Evolutionary conservation across 2,113 vertebrate species (phyloP).

Genomic region (Callorhinus ursinus): DNA sequence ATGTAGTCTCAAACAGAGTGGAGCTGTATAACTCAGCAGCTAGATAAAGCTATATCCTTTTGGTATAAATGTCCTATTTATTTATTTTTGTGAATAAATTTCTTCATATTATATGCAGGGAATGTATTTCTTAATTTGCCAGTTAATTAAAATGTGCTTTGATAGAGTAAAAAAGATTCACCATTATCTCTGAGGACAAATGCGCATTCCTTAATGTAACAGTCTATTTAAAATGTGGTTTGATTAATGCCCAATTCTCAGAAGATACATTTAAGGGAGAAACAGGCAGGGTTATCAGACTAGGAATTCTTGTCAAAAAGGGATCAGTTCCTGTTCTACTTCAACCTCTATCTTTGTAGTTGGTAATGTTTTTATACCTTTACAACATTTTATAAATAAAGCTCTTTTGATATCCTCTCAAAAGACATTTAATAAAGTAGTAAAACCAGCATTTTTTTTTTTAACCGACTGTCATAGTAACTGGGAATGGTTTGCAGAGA

Average conservation of each 20-base stretch:
- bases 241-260: conserved; percentile 62
- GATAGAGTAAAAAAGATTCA: conserved; percentile 65
- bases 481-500: conserved; percentile 43
- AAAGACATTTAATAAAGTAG: conserved; percentile 69
- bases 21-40: background rate
- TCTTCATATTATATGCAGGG: conserved; percentile 61
- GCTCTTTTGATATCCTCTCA: conserved; percentile 72
- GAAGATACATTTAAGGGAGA: conserved; percentile 40
- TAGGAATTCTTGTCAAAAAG: conserved; percentile 74
- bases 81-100: conserved; percentile 21
- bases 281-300: conserved; percentile 66
- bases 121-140: conserved; percentile 66
- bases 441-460: background rate
- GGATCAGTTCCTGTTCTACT: conserved; percentile 69
- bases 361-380: conserved; percentile 74
- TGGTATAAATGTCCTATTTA: background rate
- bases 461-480: background rate
- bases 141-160: conserved; percentile 76
- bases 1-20: background rate
- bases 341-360: conserved; percentile 67
- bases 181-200: conserved; percentile 67
- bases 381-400: conserved; percentile 68
- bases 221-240: conserved; percentile 73
- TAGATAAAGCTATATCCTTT: conserved; percentile 38
- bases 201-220: conserved; percentile 49